A percentile compares a stretch with the other conserved stretches of the same genome.
Evolutionary conservation across 1,140 invertebrate genomes (phyloP).

Genomic region (Acromyrmex charruanus): DNA sequence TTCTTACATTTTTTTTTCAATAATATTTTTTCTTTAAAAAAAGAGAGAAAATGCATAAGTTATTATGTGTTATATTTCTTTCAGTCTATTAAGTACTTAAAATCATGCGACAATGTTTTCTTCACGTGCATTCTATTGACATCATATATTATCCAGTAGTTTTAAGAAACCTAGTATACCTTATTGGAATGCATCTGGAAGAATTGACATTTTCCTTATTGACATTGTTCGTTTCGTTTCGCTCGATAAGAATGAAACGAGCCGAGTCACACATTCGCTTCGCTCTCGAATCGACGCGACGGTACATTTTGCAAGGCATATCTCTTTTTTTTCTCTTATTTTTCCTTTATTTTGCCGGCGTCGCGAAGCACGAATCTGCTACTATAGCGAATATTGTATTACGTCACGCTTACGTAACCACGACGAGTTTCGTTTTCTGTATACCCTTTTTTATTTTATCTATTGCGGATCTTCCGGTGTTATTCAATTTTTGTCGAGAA

Average conservation of each 20-base stretch:
- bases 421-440: neutral
- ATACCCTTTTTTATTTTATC: neutral
- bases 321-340: constrained; percentile 21
- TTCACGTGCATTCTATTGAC: neutral
- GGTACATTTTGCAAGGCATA: neutral
- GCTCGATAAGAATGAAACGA: constrained; percentile 45
- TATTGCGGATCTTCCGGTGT: neutral
- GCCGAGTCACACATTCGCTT: constrained; percentile 18
- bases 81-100: neutral
- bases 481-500: constrained; percentile 1
- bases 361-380: constrained; percentile 6
- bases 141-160: neutral
- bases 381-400: constrained; percentile 37
- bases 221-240: constrained; percentile 10
- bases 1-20: neutral
- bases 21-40: neutral
- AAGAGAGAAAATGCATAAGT: neutral
- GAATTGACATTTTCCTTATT: constrained; percentile 20
- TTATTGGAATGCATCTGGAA: neutral
- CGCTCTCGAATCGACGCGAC: neutral
- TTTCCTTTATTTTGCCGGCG: constrained; percentile 1
- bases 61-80: neutral
- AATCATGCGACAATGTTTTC: neutral
- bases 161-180: neutral
- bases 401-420: constrained; percentile 28